Conservation (phyloP, 2,888 invertebrate genomes). For the Aspidiotus rigidus region DNA sequence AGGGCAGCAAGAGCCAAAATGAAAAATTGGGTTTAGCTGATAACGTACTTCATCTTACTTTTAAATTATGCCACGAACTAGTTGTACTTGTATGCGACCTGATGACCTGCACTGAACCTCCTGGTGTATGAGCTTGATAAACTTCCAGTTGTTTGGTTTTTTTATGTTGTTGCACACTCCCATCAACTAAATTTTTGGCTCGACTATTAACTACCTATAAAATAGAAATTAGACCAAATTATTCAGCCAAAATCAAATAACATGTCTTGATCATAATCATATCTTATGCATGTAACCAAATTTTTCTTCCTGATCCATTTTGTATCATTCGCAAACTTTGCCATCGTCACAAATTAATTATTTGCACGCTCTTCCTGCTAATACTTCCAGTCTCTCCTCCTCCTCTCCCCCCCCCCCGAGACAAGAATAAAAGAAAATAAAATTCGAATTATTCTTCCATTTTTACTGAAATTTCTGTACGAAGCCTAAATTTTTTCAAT, state of each 20-base stretch:
- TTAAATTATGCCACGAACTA: conserved; percentile 38
- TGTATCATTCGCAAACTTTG: too few relatives aligned
- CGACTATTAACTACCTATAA: conserved; percentile 50
- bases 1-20: background rate
- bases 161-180: conserved; percentile 46
- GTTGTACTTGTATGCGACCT: conserved; percentile 49
- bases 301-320: too few relatives aligned
- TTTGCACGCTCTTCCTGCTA: too few relatives aligned
- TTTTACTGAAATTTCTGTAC: too few relatives aligned
- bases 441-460: too few relatives aligned
- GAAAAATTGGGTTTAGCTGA: background rate
- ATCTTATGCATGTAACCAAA: too few relatives aligned
- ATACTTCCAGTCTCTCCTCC: too few relatives aligned
- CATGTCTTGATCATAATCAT: too few relatives aligned
- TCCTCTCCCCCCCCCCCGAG: too few relatives aligned
- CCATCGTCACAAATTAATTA: too few relatives aligned
- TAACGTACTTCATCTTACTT: conserved; percentile 34
- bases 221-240: conserved; percentile 11
- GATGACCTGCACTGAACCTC: conserved; percentile 60
- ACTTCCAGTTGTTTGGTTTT: conserved; percentile 55
- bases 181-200: conserved; percentile 48
- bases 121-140: conserved; percentile 58
- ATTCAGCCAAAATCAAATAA: background rate
- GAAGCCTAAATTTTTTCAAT: too few relatives aligned
- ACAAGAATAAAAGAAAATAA: too few relatives aligned